phyloP scores from a whole-genome alignment of 37 sponge, comb jelly and placozoan species.

The Oscarella lobularis region DNA sequence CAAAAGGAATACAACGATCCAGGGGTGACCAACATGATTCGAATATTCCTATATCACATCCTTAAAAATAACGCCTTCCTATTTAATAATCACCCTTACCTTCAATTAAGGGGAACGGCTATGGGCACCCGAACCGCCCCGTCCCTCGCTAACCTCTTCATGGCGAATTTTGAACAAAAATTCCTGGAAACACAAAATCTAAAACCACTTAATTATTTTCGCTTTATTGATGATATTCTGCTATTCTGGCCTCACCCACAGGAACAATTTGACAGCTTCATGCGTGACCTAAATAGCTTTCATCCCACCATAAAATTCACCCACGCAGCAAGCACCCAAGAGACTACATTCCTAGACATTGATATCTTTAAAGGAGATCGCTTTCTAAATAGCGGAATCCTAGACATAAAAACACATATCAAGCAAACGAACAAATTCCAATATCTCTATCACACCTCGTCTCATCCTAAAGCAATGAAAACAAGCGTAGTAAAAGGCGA shows the following conservation, averaged over 20 bases:
- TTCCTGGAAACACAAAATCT: neutral
- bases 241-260: neutral
- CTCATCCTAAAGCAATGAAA: neutral
- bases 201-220: neutral
- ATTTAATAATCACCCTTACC: neutral
- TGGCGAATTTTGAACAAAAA: neutral
- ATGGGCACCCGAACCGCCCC: neutral
- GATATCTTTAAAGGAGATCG: neutral
- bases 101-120: neutral
- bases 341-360: neutral
- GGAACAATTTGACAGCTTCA: constrained; percentile 3
- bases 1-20: neutral
- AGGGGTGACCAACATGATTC: neutral
- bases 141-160: neutral
- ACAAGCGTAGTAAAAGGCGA: neutral
- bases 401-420: neutral
- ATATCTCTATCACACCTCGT: neutral
- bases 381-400: neutral
- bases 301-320: constrained; percentile 25
- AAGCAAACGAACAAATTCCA: neutral
- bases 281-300: neutral
- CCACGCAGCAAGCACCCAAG: neutral
- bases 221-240: neutral
- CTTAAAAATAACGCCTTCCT: neutral
- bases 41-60: neutral